Evolutionary conservation across 2,113 vertebrate species (phyloP).

Genomic region (Catharus minimus): DNA sequence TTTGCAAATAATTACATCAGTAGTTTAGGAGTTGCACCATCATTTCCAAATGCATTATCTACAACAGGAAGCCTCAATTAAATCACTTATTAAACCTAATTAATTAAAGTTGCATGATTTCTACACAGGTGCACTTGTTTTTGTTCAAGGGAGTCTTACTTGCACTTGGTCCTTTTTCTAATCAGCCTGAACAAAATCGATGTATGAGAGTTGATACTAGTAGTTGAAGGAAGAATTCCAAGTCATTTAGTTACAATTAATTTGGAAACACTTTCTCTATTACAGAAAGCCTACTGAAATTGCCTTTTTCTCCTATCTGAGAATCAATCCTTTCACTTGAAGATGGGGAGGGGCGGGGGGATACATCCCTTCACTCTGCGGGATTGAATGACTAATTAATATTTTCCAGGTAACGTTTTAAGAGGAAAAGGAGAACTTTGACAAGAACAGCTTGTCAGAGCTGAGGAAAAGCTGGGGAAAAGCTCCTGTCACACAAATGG

Average conservation of each 20-base stretch:
- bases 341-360: rapidly evolving
- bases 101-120: conserved; percentile 25
- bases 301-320: not conserved
- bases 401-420: not conserved
- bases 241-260: conserved; percentile 14
- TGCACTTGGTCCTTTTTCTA: not conserved
- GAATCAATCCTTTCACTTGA: not conserved
- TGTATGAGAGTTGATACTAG: not conserved
- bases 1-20: not conserved
- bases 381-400: not conserved
- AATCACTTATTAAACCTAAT: conserved; percentile 16
- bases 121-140: not conserved
- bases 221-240: not conserved
- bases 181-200: conserved; percentile 36
- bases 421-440: not conserved
- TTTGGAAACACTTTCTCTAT: not conserved
- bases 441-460: not conserved
- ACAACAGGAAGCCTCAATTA: conserved; percentile 1
- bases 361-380: not conserved
- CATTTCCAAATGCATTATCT: not conserved
- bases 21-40: not conserved
- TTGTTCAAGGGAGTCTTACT: not conserved
- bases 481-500: not conserved
- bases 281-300: not conserved
- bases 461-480: not conserved